phyloP scores from a whole-genome alignment of 2,113 vertebrate genomes.

The Hirundichthys speculiger region DNA sequence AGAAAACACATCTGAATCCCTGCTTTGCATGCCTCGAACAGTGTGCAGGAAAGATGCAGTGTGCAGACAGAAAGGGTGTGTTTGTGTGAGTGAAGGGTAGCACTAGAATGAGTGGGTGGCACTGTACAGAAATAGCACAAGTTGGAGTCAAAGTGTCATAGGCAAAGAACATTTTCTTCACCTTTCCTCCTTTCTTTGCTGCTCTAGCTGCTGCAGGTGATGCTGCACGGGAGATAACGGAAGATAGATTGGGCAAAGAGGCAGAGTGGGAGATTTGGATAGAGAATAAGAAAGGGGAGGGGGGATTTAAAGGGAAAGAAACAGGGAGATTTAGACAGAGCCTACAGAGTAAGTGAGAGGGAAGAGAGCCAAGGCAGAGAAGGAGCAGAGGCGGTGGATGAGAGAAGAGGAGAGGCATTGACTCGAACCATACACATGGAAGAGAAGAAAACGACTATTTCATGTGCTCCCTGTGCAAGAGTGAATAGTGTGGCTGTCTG shows the following conservation, averaged over 20 bases:
- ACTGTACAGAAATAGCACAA: constrained; percentile 45
- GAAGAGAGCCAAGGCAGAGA: constrained; percentile 60
- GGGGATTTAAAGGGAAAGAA: constrained; percentile 78
- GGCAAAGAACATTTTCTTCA: constrained; percentile 60
- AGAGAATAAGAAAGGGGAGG: constrained; percentile 43
- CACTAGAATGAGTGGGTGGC: constrained; percentile 34
- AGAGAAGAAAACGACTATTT: constrained; percentile 53
- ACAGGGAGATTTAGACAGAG: constrained; percentile 74
- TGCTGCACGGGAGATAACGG: constrained; percentile 54
- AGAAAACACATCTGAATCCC: constrained; percentile 67
- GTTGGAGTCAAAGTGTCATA: constrained; percentile 64
- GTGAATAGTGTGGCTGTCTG: constrained; percentile 47
- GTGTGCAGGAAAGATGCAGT: constrained; percentile 39
- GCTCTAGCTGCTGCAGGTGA: constrained; percentile 52
- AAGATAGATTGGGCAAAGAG: constrained; percentile 60
- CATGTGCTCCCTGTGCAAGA: constrained; percentile 50
- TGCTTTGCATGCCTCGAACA: constrained; percentile 59
- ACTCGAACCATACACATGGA: constrained; percentile 63
- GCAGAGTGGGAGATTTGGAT: constrained; percentile 56
- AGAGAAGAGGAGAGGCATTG: constrained; percentile 65
- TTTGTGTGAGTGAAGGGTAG: constrained; percentile 5
- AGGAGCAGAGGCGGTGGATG: constrained; percentile 57
- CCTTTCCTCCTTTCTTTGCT: constrained; percentile 29
- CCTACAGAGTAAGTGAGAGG: constrained; percentile 49
- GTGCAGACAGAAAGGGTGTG: constrained; percentile 19